Base-by-base conservation (phyloP, 2,113 vertebrate species). In the Apaloderma vittatum region DNA sequence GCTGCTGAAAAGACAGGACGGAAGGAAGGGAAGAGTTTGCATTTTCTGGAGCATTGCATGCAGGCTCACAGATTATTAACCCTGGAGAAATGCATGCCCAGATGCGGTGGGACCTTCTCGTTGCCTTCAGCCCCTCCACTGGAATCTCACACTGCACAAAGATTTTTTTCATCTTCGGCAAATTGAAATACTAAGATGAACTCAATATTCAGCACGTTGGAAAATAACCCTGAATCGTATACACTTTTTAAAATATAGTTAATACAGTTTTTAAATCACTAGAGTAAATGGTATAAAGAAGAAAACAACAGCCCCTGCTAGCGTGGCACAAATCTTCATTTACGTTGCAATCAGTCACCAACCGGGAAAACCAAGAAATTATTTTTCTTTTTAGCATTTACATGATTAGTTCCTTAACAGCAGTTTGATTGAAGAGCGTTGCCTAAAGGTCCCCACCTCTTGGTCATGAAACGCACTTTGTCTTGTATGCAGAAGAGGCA, bases 371-470 rank as follows among this genome's bases (percentile, higher is more conserved):
- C 55, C 19, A 34, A 52, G 54, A 43, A 2, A 26, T 27, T 12
- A 14, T 12, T 34, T 18, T 54, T 37, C 6, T 36, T 80, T 62
- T 57, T 32, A 37, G 71, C 76, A 94, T 96, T 94, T 93, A 88
- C 90, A 94, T 95, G 86, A 96, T 98, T 90, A 97, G 95, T 84
- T 85, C 88, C 93, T 95, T 93, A 93, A 20, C 89, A 85, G 94
- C 54, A 11, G 20, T 92, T 57, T 97, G 97, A 98, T 85, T 97
- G 96, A 98, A 90, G 94, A 97, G 88, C 51, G 7, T 29, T 58
- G 81, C 90, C 96, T 85, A 80, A 90, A 95, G 80, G 93, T 96
- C 90, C 67, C 93, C 92, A 94, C 90, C 94, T 88, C 96, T 75
- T 83, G 92, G 91, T 96, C 95, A 95, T 96, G 96, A 96, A 95